Evolutionary conservation across 2,113 vertebrate genomes (phyloP), one percentile per base, ranked within the genome.

Genomic region (Amazona guildingii): DNA sequence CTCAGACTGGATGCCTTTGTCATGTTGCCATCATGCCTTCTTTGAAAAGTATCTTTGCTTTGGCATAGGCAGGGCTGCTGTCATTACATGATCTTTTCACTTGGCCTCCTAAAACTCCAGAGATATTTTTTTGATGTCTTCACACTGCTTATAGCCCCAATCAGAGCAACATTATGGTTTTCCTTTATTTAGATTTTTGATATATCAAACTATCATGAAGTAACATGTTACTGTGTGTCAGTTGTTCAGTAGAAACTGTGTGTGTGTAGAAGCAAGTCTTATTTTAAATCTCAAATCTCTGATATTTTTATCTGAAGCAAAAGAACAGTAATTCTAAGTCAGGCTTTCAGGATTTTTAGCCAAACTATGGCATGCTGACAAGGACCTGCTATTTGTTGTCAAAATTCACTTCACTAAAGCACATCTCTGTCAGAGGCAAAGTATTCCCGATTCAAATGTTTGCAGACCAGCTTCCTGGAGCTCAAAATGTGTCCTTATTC

Each of bases 131-230:
- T 78, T 67, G 2, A 57, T 70, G 48, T 79, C 85, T 94, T 93
- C 67, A 48, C 70, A 73, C 78, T 90, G 57, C 82, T 90, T 92
- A 44, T 59, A 86, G 94, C 41, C 28, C 35, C 14, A 69, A 1
- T 80, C 82, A 81, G 74, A 92, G 79, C 62, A 93, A 61, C 85
- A 23, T 64, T 51, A 66, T 83, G 78, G n/a, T 83, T 96, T 94
- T 94, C 66, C 88, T 97, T 96, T 97, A 93, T 89, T 95, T 94
- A 90, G 79, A 74, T 93, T 83, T 92, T 90, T 77, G 92, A 90
- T 76, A 83, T 88, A 90, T 80, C 83, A 83, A 94, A 66, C 83
- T 80, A 54, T 83, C 88, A 11, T 92, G 72, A 93, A 83, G 64
- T 88, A 90, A 74, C 83, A 90, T 83, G 11, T 96, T 83, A 57